These are phyloP conservation scores for Bembecia ichneumoniformis DNA, from an alignment of 2,888 invertebrate genomes.

Conservation along the genomic window DNA sequence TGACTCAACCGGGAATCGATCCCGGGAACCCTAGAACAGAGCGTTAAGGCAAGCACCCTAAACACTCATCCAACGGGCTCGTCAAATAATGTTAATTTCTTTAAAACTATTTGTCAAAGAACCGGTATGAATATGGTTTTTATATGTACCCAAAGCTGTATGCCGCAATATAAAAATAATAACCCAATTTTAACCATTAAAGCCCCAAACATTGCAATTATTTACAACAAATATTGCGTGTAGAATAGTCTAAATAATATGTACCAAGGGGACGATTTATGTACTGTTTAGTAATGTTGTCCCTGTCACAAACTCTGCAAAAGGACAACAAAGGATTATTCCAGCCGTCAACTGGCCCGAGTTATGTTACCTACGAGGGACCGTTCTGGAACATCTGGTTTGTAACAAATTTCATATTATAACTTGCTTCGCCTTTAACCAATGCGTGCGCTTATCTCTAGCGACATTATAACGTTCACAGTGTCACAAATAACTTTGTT, in stretches of 20 bases:
- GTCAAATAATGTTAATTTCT: too few relatives aligned
- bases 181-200: too few relatives aligned
- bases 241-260: neutral
- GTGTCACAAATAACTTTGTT: too few relatives aligned
- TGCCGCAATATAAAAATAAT: too few relatives aligned
- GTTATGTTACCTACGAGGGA: neutral
- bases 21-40: too few relatives aligned
- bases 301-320: neutral
- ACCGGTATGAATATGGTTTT: too few relatives aligned
- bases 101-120: too few relatives aligned
- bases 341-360: slow-evolving; percentile 1
- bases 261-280: neutral
- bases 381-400: slow-evolving; percentile 13
- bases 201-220: too few relatives aligned
- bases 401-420: slow-evolving; percentile 19
- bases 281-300: neutral
- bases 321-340: slow-evolving; percentile 2
- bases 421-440: slow-evolving; percentile 7
- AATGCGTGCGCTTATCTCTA: slow-evolving; percentile 4
- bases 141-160: too few relatives aligned
- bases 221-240: neutral
- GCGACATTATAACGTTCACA: neutral
- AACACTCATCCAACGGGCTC: too few relatives aligned
- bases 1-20: too few relatives aligned
- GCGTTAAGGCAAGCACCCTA: too few relatives aligned